Base-by-base conservation (phyloP, 2,888 invertebrate species). In the Podotricha telesiphe region DNA sequence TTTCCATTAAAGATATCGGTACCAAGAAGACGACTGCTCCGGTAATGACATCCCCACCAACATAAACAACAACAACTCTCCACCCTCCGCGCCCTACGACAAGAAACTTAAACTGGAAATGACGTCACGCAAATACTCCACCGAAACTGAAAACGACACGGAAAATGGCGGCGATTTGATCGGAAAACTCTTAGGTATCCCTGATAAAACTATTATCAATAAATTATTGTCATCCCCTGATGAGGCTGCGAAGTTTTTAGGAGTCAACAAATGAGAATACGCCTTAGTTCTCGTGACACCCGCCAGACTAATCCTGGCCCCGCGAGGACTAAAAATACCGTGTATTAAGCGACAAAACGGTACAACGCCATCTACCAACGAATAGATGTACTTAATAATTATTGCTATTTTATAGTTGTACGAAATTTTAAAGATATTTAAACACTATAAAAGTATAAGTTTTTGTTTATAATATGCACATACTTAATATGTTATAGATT, bases 121-220 rank as follows among this genome's bases (percentile, higher is more conserved):
- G 90, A 87, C 87, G 15, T 88, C 93, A 17, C 88, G 93, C 66
- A 93, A 92, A 76, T 93, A 94, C 76, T 89, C 90, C 22, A 89
- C 91, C 3, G 90, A 94, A 75, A 78, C 85, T 1, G 89, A 94
- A 74, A 92, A 93, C 80, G 85, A 93, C 73, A 92, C 93, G 0
- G 95, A 94, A 80, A 94, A 94, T 55, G 93, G 94, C 63, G 94
- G 95, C 71, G 97, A 98, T 84, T 94, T 98, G 68, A 97, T 98
- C 77, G 97, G 98, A 11, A 98, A 98, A 86, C 94, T 98, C 0
- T 91, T 98, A 19, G 98, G 98, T 0, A 97, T 98, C 71, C 95
- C 96, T 51, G 98, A 97, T 85, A 95, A 96, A 76, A 96, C 96
- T 17, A 95, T 97, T 71, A 96, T 98, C 66, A 98, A 98, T 81